Evolutionary conservation across 2,888 invertebrate genomes (phyloP).

Genomic region (Crepidodera aurea): DNA sequence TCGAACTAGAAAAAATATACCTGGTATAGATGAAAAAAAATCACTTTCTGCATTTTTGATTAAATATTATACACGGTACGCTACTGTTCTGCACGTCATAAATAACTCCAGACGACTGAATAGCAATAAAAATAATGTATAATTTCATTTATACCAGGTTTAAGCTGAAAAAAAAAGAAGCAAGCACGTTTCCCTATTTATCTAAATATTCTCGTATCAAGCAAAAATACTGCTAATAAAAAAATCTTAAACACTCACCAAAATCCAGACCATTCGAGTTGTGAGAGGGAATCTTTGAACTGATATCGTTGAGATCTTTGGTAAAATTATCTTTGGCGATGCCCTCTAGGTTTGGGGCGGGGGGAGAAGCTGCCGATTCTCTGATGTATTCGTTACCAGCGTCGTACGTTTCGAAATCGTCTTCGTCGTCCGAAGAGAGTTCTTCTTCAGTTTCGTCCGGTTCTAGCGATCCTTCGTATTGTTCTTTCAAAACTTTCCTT

Average conservation of each 20-base stretch:
- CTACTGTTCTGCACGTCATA: too few species aligned
- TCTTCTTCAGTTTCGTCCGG: conserved; percentile 72
- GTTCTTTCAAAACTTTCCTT: conserved; percentile 81
- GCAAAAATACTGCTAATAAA: not conserved
- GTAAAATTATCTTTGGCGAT: conserved; percentile 56
- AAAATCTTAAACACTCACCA: conserved; percentile 48
- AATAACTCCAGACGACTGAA: too few species aligned
- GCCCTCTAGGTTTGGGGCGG: conserved; percentile 65
- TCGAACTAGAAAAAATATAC: not conserved
- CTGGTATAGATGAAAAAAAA: too few species aligned
- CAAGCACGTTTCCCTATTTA: too few species aligned
- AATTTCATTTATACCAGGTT: too few species aligned
- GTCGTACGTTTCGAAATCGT: conserved; percentile 63
- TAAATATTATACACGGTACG: too few species aligned
- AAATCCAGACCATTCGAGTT: conserved; percentile 54
- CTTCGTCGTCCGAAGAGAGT: conserved; percentile 61
- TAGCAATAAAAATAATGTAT: too few species aligned
- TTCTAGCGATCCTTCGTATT: conserved; percentile 81
- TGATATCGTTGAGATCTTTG: conserved; percentile 52
- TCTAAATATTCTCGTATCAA: not conserved
- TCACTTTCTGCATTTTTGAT: too few species aligned
- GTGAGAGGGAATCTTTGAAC: conserved; percentile 53
- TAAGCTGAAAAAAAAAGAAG: too few species aligned
- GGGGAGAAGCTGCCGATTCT: conserved; percentile 67
- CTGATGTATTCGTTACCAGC: conserved; percentile 66